These are phyloP conservation scores for Bicyclus anynana DNA, from an alignment of 1,140 invertebrate genomes.

Conservation along the genomic window DNA sequence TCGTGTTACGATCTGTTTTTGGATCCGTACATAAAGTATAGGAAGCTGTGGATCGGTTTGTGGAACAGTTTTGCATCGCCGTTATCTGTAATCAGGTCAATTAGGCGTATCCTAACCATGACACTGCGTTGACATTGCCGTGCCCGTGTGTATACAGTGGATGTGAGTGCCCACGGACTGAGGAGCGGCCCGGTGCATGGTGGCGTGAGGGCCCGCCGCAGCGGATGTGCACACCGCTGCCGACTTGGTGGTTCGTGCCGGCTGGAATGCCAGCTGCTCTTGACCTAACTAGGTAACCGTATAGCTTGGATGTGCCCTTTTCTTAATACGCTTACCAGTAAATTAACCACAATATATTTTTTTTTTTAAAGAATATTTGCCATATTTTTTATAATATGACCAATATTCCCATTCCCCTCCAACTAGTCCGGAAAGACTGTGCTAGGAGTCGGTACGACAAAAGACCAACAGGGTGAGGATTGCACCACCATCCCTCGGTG, in stretches of 20 bases:
- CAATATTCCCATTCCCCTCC: no score
- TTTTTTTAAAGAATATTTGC: no score
- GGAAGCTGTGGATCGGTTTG: not conserved
- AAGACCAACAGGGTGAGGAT: no score
- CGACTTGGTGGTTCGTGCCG: conserved; percentile 57
- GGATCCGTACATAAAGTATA: not conserved
- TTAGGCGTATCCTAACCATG: conserved; percentile 52
- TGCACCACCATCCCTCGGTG: no score
- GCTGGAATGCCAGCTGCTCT: conserved; percentile 74
- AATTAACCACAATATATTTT: no score
- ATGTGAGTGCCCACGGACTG: conserved; percentile 24
- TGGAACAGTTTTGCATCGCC: conserved; percentile 48
- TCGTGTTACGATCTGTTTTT: conserved; percentile 17
- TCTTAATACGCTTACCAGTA: no score
- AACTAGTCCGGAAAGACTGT: no score
- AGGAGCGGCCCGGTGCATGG: conserved; percentile 35
- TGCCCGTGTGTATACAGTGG: conserved; percentile 34
- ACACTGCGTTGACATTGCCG: conserved; percentile 54
- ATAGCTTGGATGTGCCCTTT: no score
- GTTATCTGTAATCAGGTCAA: conserved; percentile 55
- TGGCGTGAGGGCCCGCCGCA: conserved; percentile 45
- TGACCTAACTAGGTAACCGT: conserved; percentile 66
- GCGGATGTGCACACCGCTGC: conserved; percentile 73
- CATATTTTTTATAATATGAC: no score
- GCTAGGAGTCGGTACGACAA: no score